Evolutionary conservation across 2,888 invertebrate species (phyloP).

Genomic region (Dexiosoma caninum): DNA sequence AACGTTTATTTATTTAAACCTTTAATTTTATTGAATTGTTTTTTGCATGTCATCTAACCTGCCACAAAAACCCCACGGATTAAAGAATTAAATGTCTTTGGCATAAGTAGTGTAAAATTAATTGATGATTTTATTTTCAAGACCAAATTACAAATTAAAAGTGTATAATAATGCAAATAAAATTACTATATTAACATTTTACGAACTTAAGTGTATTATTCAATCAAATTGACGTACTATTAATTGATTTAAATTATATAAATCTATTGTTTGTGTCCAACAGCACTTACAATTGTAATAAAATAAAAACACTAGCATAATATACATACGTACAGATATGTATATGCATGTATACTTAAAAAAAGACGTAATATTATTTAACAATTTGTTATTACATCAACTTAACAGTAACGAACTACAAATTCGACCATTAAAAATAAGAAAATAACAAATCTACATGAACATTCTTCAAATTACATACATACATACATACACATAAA

Average conservation of each 20-base stretch:
- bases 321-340: not conserved
- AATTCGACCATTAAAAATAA: not conserved
- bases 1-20: not conserved
- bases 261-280: not conserved
- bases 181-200: not conserved
- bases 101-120: not conserved
- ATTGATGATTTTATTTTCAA: slow-evolving; percentile 6
- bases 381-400: not conserved
- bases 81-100: not conserved
- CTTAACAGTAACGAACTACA: not conserved
- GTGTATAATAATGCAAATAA: slow-evolving; percentile 1
- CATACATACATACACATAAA: no score
- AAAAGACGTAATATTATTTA: not conserved
- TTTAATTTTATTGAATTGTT: slow-evolving; percentile 32
- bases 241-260: slow-evolving; percentile 26
- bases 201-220: slow-evolving; percentile 22
- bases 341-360: not conserved
- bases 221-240: slow-evolving; percentile 34
- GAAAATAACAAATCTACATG: not conserved
- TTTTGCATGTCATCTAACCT: slow-evolving; percentile 9
- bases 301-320: not conserved
- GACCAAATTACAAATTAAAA: not conserved
- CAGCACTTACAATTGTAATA: not conserved
- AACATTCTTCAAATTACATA: not conserved
- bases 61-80: slow-evolving; percentile 11